These are phyloP conservation scores for Mesochorus sp. DNA, from an alignment of 2,888 invertebrate species.

Conservation along the genomic window DNA sequence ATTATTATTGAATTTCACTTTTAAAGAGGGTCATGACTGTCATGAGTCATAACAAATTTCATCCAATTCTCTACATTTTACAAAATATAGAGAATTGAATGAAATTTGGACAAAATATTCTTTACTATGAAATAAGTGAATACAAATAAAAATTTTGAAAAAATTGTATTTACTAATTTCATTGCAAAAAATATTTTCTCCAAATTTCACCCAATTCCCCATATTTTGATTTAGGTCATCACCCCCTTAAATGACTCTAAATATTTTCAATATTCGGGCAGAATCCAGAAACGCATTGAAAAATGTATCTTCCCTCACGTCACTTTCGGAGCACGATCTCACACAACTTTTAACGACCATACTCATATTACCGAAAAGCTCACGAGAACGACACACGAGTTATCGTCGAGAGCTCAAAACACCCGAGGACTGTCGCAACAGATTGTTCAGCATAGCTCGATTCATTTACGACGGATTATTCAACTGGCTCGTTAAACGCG, in stretches of 20 bases:
- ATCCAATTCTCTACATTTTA: no score
- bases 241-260: background rate
- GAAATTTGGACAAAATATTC: no score
- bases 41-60: no score
- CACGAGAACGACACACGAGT: slow-evolving; percentile 67
- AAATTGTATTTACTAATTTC: no score
- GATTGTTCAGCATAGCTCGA: slow-evolving; percentile 80
- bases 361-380: slow-evolving; percentile 73
- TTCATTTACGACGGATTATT: slow-evolving; percentile 80
- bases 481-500: slow-evolving; percentile 75
- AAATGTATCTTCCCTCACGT: slow-evolving; percentile 69
- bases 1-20: no score
- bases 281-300: slow-evolving; percentile 72
- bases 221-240: background rate
- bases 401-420: slow-evolving; percentile 76
- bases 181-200: no score
- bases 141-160: no score
- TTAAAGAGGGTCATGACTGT: no score
- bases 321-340: slow-evolving; percentile 67
- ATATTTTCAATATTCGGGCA: slow-evolving; percentile 50
- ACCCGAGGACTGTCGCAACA: slow-evolving; percentile 77
- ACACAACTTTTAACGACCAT: slow-evolving; percentile 72
- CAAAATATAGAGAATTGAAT: no score
- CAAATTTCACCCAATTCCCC: background rate
- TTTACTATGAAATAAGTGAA: no score